phyloP scores from a whole-genome alignment of 2,113 vertebrate genomes.

The Tetrax tetrax region DNA sequence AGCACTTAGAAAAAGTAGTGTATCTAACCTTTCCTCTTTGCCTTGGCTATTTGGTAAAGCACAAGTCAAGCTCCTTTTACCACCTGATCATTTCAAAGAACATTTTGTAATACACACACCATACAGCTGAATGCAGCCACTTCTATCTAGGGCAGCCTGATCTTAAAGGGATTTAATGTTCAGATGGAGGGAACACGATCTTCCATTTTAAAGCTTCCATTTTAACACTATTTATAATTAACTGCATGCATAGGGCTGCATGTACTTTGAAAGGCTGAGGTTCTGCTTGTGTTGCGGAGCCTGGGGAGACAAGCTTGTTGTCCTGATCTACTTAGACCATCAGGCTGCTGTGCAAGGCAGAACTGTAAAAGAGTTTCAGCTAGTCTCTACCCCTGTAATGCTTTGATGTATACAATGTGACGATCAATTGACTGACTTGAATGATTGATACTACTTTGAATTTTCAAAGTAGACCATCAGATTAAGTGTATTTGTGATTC shows the following conservation, averaged over 20 bases:
- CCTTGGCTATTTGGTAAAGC: neutral
- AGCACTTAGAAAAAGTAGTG: neutral
- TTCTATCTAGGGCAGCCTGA: conserved; percentile 52
- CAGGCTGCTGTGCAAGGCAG: neutral
- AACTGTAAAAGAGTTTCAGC: neutral
- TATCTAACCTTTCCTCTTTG: conserved; percentile 22
- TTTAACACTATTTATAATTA: conserved; percentile 50
- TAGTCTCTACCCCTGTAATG: neutral
- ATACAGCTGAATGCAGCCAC: neutral
- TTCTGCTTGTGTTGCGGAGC: conserved; percentile 12
- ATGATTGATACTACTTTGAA: neutral
- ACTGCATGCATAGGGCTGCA: neutral
- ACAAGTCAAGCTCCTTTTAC: conserved; percentile 14
- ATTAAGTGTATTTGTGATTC: neutral
- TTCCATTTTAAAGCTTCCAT: conserved; percentile 59
- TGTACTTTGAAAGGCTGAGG: conserved; percentile 25
- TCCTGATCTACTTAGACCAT: neutral
- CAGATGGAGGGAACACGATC: conserved; percentile 25
- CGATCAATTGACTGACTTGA: neutral
- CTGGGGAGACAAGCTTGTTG: conserved; percentile 2
- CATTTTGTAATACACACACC: conserved; percentile 33
- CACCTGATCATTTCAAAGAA: conserved; percentile 14
- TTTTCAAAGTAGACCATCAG: neutral
- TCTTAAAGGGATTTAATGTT: conserved; percentile 58
- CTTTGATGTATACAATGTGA: neutral